These are phyloP conservation scores for Heliopora coerulea DNA, from an alignment of 92 coral and sea anemone species.

Conservation along the genomic window DNA sequence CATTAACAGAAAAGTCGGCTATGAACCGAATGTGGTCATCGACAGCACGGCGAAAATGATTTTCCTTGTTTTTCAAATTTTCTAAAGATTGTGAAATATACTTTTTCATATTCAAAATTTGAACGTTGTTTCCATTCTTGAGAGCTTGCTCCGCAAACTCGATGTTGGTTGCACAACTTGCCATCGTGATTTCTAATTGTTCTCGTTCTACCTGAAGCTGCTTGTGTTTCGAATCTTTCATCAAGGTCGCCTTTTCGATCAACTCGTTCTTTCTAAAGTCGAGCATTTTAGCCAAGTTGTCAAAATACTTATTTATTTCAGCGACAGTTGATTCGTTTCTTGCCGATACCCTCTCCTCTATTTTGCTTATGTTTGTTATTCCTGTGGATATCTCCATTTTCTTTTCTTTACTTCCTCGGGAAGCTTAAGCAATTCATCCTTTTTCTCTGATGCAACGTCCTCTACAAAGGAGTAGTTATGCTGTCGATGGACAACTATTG, in stretches of 20 bases:
- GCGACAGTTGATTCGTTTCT: slow-evolving; percentile 4
- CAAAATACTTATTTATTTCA: slow-evolving; percentile 28
- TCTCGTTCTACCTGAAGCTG: slow-evolving; percentile 49
- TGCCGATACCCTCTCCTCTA: slow-evolving; percentile 31
- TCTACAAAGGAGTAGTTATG: slow-evolving; percentile 51
- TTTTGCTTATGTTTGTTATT: slow-evolving; percentile 18
- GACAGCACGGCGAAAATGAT: slow-evolving; percentile 35
- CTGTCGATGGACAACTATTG: slow-evolving; percentile 68
- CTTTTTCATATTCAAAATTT: slow-evolving; percentile 53
- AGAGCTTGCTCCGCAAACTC: slow-evolving; percentile 55
- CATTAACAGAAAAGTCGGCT: background rate
- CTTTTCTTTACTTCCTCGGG: slow-evolving; percentile 40
- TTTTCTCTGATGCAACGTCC: slow-evolving; percentile 44
- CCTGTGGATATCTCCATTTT: background rate
- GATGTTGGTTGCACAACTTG: slow-evolving; percentile 44
- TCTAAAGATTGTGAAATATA: slow-evolving; percentile 48
- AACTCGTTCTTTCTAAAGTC: slow-evolving; percentile 15
- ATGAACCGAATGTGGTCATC: slow-evolving; percentile 24
- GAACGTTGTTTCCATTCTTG: slow-evolving; percentile 53
- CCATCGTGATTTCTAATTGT: slow-evolving; percentile 41
- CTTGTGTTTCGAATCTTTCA: slow-evolving; percentile 34
- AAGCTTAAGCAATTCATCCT: slow-evolving; percentile 22
- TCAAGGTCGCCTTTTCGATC: background rate
- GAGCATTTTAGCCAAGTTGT: background rate
- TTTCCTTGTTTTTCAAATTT: slow-evolving; percentile 27